These are phyloP conservation scores for Drosophila colorata DNA, from an alignment of 2,888 invertebrate genomes.

Conservation along the genomic window DNA sequence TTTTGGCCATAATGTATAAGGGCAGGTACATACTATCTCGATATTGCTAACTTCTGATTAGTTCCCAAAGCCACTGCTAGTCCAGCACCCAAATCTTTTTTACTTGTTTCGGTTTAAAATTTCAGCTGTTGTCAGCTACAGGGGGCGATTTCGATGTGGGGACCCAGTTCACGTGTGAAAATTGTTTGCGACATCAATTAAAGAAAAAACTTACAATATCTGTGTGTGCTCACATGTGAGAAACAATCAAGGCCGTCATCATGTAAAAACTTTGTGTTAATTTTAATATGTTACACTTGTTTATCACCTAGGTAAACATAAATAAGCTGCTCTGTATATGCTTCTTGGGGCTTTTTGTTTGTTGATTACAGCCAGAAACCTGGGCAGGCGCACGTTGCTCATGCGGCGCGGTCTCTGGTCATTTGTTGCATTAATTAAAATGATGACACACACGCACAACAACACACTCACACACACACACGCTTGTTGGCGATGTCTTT, in stretches of 20 bases:
- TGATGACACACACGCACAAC: conserved; percentile 59
- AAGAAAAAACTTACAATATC: conserved; percentile 23
- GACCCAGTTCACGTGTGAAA: conserved; percentile 48
- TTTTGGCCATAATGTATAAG: too few species aligned
- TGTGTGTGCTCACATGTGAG: conserved; percentile 28
- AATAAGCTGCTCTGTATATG: conserved; percentile 35
- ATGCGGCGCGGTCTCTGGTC: conserved; percentile 33
- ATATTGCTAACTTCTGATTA: not conserved
- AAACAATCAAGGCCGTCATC: conserved; percentile 61
- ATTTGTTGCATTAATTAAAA: conserved; percentile 74
- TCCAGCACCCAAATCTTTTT: not conserved
- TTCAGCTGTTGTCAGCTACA: not conserved
- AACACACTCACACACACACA: conserved; percentile 6
- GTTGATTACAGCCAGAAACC: conserved; percentile 13
- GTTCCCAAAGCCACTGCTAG: not conserved
- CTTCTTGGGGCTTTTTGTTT: conserved; percentile 9
- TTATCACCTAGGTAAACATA: conserved; percentile 50
- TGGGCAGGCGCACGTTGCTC: conserved; percentile 64
- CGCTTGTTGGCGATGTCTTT: conserved; percentile 36
- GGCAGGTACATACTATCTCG: not conserved
- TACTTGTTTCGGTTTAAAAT: not conserved
- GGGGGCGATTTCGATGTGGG: not conserved
- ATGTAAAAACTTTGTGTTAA: conserved; percentile 55
- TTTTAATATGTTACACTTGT: conserved; percentile 64
- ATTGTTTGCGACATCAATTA: conserved; percentile 55